phyloP scores from a whole-genome alignment of 2,797 vertebrate genomes.

The Telmatherina bonti region DNA sequence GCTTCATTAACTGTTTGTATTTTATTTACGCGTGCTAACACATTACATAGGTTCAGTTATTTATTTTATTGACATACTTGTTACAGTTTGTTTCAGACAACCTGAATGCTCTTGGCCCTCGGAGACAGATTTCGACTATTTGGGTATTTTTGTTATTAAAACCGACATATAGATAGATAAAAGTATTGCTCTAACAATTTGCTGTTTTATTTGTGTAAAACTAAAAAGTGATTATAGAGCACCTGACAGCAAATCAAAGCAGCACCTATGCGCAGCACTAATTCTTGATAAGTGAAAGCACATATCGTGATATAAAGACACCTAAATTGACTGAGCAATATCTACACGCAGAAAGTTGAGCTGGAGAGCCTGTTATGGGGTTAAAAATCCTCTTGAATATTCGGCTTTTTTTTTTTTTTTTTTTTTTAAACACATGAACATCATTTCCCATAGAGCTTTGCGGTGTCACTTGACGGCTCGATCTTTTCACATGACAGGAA shows the following conservation, averaged over 20 bases:
- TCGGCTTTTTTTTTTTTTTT: too few relatives aligned
- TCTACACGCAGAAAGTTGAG: neutral
- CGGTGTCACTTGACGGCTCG: slow-evolving; percentile 30
- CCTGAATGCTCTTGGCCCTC: too few relatives aligned
- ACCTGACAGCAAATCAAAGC: neutral
- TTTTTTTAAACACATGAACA: slow-evolving; percentile 34
- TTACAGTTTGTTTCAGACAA: too few relatives aligned
- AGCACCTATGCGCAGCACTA: too few relatives aligned
- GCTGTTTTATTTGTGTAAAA: neutral
- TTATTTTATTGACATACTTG: too few relatives aligned
- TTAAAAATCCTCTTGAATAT: too few relatives aligned
- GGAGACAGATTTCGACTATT: too few relatives aligned
- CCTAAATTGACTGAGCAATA: too few relatives aligned
- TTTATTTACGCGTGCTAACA: too few relatives aligned
- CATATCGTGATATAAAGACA: neutral
- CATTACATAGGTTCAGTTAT: too few relatives aligned
- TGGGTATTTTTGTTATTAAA: neutral
- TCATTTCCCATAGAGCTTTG: slow-evolving; percentile 66
- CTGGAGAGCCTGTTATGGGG: too few relatives aligned
- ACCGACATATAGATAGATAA: neutral
- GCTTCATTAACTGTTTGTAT: too few relatives aligned
- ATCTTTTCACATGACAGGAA: slow-evolving; percentile 36
- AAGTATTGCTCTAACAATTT: neutral
- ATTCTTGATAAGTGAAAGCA: neutral
- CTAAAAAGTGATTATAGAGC: neutral